A percentile compares a stretch with the other conserved stretches of the same genome.
phyloP scores from a whole-genome alignment of 2,797 vertebrate genomes.

The Atherinosoma microstoma region DNA sequence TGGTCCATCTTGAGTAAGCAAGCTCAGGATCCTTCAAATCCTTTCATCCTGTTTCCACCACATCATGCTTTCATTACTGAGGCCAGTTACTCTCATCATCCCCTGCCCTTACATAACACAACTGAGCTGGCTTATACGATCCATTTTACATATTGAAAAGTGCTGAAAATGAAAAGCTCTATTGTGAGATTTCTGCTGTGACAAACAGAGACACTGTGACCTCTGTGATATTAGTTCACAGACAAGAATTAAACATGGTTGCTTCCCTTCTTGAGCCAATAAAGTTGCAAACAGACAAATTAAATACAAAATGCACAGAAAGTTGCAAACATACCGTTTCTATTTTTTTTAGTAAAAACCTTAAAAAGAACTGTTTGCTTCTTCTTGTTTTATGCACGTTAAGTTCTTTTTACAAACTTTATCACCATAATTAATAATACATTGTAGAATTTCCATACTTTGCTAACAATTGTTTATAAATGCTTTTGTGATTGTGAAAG shows the following conservation, averaged over 20 bases:
- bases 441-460: no score
- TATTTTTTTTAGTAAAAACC: background rate
- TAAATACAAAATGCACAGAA: background rate
- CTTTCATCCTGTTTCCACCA: constrained; percentile 77
- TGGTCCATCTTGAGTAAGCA: constrained; percentile 42
- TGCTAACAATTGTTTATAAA: no score
- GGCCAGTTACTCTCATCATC: constrained; percentile 64
- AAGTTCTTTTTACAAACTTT: background rate
- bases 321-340: background rate
- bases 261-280: background rate
- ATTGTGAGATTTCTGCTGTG: fast-evolving
- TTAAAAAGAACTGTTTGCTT: no score
- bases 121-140: background rate
- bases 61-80: constrained; percentile 60
- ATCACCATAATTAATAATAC: no score
- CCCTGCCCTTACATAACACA: constrained; percentile 56
- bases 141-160: background rate
- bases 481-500: background rate
- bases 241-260: background rate
- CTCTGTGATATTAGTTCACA: background rate
- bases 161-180: background rate
- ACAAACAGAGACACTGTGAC: fast-evolving
- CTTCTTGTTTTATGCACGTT: background rate
- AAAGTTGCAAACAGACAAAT: constrained; percentile 1
- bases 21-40: constrained; percentile 74